Evolutionary conservation across 64 coral and sea anemone species (phyloP).

Genomic region (Trachythela sp.): DNA sequence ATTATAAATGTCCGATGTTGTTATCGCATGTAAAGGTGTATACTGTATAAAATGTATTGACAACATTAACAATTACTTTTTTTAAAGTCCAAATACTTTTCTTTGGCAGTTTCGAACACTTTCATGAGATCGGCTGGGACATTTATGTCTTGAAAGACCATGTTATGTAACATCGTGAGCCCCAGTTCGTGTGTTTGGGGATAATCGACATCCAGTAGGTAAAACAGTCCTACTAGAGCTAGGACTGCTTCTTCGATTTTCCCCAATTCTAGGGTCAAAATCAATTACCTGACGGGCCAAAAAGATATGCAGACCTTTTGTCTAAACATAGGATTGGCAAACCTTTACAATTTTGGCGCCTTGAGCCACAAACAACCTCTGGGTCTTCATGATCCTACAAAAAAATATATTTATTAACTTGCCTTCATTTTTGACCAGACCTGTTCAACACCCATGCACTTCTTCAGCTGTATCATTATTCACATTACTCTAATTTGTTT

Average conservation of each 20-base stretch:
- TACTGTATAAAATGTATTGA: neutral
- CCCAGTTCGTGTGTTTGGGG: neutral
- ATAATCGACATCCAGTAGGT: neutral
- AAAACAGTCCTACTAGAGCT: neutral
- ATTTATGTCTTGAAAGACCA: neutral
- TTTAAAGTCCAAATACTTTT: neutral
- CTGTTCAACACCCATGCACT: neutral
- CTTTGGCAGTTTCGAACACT: neutral
- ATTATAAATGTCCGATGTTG: neutral
- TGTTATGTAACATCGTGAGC: slow-evolving; percentile 2
- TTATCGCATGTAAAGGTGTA: neutral
- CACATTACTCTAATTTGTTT: no score
- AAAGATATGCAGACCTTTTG: neutral
- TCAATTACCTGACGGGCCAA: neutral
- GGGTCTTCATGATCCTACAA: neutral
- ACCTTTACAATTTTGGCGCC: neutral
- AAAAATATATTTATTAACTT: neutral
- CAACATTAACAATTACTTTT: neutral
- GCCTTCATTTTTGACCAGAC: neutral
- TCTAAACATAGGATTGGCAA: neutral
- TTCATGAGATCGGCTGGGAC: neutral
- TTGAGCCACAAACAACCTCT: neutral
- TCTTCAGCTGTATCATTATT: neutral
- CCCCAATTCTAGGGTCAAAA: neutral
- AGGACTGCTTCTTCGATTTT: neutral